Conservation (phyloP, 2,113 vertebrate species). For the Cephalopholis sonnerati region DNA sequence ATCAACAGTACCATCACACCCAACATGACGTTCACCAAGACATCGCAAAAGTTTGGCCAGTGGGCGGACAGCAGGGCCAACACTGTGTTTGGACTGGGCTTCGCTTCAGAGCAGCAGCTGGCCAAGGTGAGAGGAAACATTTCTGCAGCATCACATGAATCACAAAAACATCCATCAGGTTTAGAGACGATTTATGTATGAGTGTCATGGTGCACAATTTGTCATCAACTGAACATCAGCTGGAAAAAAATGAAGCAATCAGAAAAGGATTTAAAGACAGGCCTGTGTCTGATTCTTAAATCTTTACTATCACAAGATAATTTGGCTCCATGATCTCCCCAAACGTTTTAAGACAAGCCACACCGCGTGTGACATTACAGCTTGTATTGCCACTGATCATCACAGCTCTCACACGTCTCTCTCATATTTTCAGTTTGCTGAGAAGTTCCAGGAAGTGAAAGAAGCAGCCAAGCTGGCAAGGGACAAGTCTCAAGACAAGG, state of each 20-base stretch:
- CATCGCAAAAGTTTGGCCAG: slow-evolving; percentile 97
- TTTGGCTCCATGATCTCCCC: background rate
- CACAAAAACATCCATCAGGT: background rate
- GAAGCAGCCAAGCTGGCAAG: slow-evolving; percentile 93
- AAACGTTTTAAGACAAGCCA: background rate
- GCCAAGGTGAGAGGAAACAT: slow-evolving; percentile 87
- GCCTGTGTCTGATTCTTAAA: background rate
- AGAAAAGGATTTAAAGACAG: background rate
- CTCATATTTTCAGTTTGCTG: slow-evolving; percentile 91
- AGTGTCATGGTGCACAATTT: background rate
- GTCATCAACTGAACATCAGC: background rate
- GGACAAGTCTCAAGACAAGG: slow-evolving; percentile 97
- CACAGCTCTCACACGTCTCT: slow-evolving; percentile 15
- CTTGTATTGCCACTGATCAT: slow-evolving; percentile 19
- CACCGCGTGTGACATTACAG: background rate
- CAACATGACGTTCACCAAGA: slow-evolving; percentile 99
- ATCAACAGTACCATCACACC: slow-evolving; percentile 99
- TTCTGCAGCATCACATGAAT: background rate
- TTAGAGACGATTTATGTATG: background rate
- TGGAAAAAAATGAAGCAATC: background rate
- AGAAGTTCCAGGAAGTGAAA: slow-evolving; percentile 98
- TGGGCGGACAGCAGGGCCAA: slow-evolving; percentile 99
- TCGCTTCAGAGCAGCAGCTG: slow-evolving; percentile 94
- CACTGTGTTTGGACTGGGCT: slow-evolving; percentile 96
- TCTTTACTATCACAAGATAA: slow-evolving; percentile 2